A percentile compares a stretch with the other conserved stretches of the same genome.
phyloP scores from a whole-genome alignment of 1,140 invertebrate genomes.

The Saccostrea echinata region DNA sequence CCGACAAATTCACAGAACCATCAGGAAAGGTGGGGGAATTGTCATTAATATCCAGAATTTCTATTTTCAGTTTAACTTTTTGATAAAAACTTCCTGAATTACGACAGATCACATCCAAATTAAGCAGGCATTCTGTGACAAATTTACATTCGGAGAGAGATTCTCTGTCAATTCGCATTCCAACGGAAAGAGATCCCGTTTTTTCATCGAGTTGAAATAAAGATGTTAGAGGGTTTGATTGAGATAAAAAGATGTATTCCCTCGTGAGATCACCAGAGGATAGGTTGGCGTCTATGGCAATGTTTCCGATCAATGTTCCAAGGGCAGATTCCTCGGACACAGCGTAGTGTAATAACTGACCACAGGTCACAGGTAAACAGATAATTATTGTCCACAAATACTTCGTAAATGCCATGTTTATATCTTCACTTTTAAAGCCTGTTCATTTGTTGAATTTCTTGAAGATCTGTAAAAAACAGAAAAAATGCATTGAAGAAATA shows the following conservation, averaged over 20 bases:
- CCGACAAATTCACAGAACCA: slow-evolving; percentile 51
- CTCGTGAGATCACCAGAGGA: slow-evolving; percentile 46
- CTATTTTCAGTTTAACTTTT: slow-evolving; percentile 59
- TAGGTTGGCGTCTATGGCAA: slow-evolving; percentile 56
- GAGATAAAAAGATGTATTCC: slow-evolving; percentile 61
- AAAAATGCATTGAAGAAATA: background rate
- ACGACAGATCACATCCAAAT: slow-evolving; percentile 59
- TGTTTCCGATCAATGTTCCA: slow-evolving; percentile 58
- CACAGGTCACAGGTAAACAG: slow-evolving; percentile 11
- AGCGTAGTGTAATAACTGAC: slow-evolving; percentile 8
- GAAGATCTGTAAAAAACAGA: background rate
- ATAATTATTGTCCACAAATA: slow-evolving; percentile 8
- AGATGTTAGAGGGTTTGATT: slow-evolving; percentile 51
- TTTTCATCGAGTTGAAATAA: slow-evolving; percentile 61
- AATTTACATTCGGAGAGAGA: slow-evolving; percentile 50
- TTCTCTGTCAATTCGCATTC: slow-evolving; percentile 65
- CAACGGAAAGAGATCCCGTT: slow-evolving; percentile 56
- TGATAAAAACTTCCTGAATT: slow-evolving; percentile 60
- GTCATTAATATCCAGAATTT: slow-evolving; percentile 67
- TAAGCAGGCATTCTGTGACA: slow-evolving; percentile 52
- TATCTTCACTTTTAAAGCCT: background rate
- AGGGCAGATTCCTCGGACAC: slow-evolving; percentile 49
- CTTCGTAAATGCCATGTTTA: slow-evolving; percentile 23
- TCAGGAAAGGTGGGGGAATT: slow-evolving; percentile 61
- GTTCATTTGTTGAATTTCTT: slow-evolving; percentile 2